Evolutionary conservation across 1,140 invertebrate species (phyloP), one percentile per base, ranked within the genome.

Genomic region (Cyclina sinensis): DNA sequence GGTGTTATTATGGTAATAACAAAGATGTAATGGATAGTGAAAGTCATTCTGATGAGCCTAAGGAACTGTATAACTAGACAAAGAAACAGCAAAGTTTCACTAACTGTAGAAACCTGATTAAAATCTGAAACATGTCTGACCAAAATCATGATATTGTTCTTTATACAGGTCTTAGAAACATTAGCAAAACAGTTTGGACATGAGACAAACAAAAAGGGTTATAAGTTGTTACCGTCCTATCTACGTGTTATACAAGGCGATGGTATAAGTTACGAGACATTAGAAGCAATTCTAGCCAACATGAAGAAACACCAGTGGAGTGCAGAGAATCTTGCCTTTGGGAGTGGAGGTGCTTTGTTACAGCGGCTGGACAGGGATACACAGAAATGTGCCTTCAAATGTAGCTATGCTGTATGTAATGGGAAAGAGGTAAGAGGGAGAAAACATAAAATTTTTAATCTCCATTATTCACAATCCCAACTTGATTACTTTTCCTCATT

Each of bases 331-430:
- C 80, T 96, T 3, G 93, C 91, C 0, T 96, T 96, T 92, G 96
- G 96, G 18, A 95, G 95, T 90, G 96, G 96, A 74, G 96, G 96
- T 32, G 96, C 95, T 18, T 91, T 96, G 37, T 91, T 96, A 59
- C 96, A 96, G 91, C 94, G 93, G 86, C 16, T 96, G 35, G 94
- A 96, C 89, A 91, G 96, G 18, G 96, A 96, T 90, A 96, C 96
- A 18, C 96, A 96, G 91, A 96, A 96, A 91, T 96, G 96, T 95
- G 96, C 96, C 16, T 96, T 93, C 91, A 96, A 96, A 89, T 96
- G 96, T 90, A 96, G 95, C 79, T 94, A 92, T 91, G 95, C 95
- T 27, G 91, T 94, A 16, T 93, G 96, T 37, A 95, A 96, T 92
- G 96, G 96, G 35, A 94, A 95, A 91, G 90, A 93, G 92, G 95